These are phyloP conservation scores for Petrocephalus zakoni DNA, from an alignment of 2,113 vertebrate genomes.

Conservation along the genomic window DNA sequence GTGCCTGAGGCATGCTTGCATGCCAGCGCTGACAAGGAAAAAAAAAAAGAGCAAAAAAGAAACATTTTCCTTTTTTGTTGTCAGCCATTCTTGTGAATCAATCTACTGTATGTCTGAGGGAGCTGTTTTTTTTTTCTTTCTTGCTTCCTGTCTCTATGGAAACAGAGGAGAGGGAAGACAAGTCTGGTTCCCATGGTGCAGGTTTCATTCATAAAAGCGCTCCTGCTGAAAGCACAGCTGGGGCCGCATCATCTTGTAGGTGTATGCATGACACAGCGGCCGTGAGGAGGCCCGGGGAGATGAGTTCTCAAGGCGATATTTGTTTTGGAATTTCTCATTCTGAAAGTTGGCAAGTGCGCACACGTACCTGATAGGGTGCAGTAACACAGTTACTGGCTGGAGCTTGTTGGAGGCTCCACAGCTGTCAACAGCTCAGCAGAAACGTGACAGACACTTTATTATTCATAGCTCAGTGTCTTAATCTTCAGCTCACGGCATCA, in stretches of 20 bases:
- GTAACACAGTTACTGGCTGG: neutral
- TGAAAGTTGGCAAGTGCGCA: neutral
- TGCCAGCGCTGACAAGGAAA: neutral
- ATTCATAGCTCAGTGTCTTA: neutral
- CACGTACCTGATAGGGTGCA: neutral
- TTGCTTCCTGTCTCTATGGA: conserved; percentile 37
- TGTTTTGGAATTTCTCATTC: neutral
- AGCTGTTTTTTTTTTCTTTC: neutral
- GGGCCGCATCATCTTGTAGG: neutral
- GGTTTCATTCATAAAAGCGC: conserved; percentile 30
- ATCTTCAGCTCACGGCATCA: neutral
- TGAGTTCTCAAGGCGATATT: neutral
- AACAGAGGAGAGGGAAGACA: conserved; percentile 28
- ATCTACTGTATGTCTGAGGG: conserved; percentile 12
- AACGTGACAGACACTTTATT: neutral
- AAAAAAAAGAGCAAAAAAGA: neutral
- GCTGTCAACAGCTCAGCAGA: neutral
- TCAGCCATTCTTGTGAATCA: conserved; percentile 30
- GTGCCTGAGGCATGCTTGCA: neutral
- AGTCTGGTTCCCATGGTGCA: conserved; percentile 25
- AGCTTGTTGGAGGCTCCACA: neutral
- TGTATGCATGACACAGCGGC: neutral
- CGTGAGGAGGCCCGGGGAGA: neutral
- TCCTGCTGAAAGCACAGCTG: neutral
- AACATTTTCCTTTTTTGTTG: conserved; percentile 8